Conservation (phyloP, 2,113 vertebrate species). For the Pituophis catenifer region DNA sequence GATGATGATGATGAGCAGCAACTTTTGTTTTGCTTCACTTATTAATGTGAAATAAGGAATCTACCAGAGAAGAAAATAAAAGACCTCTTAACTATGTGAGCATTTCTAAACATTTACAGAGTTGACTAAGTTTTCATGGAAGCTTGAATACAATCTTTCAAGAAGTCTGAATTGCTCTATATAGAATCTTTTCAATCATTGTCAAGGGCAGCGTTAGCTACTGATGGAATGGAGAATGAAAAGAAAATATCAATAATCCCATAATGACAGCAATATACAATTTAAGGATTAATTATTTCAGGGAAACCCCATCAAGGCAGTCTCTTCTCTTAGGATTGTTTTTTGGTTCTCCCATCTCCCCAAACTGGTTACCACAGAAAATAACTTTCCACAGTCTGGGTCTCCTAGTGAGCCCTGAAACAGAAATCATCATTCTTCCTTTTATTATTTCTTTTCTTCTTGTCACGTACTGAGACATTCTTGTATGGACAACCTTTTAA, state of each 20-base stretch:
- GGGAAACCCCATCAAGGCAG: background rate
- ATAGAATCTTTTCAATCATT: background rate
- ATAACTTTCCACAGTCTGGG: background rate
- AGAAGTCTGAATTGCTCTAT: background rate
- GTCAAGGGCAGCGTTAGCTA: background rate
- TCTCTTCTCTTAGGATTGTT: background rate
- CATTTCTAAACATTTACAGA: background rate
- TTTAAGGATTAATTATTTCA: background rate
- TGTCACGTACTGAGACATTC: conserved; percentile 29
- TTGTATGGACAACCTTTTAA: conserved; percentile 63
- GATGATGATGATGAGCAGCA: background rate
- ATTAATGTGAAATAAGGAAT: background rate
- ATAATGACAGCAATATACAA: background rate
- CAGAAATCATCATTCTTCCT: conserved; percentile 15
- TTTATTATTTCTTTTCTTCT: conserved; percentile 1
- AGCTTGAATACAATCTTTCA: background rate
- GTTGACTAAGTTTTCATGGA: background rate
- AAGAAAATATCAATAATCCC: background rate
- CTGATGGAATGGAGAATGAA: background rate
- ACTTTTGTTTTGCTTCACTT: background rate
- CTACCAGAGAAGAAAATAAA: background rate
- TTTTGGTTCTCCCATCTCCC: background rate
- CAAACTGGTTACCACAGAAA: background rate
- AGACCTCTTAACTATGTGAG: background rate
- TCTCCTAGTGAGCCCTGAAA: rapidly evolving